These are phyloP conservation scores for Nothura maculosa DNA, from an alignment of 2,797 vertebrate species.

Conservation along the genomic window DNA sequence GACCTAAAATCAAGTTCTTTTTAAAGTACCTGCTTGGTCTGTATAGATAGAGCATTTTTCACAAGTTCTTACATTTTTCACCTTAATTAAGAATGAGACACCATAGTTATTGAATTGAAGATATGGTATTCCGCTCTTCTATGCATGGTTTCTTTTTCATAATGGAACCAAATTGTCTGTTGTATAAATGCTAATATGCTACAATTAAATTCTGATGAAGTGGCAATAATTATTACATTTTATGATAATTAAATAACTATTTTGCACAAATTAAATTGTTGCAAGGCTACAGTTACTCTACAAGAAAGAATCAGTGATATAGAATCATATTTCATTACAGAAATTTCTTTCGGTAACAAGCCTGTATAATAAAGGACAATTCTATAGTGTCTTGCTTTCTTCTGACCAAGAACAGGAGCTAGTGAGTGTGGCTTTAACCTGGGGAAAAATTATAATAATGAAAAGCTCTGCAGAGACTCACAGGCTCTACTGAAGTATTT, in stretches of 20 bases:
- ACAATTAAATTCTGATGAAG: neutral
- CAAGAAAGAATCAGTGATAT: neutral
- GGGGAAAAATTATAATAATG: neutral
- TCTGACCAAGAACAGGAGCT: neutral
- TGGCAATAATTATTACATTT: neutral
- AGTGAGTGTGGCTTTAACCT: neutral
- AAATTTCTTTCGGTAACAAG: neutral
- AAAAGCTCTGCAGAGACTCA: neutral
- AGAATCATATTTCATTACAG: neutral
- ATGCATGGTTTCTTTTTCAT: neutral
- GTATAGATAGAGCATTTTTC: neutral
- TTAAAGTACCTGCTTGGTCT: neutral
- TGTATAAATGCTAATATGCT: neutral
- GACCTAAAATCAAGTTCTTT: neutral
- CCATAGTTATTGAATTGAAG: neutral
- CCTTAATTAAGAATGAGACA: neutral
- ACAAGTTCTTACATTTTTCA: neutral
- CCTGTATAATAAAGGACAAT: neutral
- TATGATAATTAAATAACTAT: neutral
- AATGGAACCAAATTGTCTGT: neutral
- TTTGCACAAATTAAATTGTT: slow-evolving; percentile 23
- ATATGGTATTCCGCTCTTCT: neutral
- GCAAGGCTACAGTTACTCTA: neutral
- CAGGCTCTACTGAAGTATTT: neutral
- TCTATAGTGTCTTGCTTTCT: neutral